Base-by-base conservation (phyloP, 2,888 invertebrate species). In the Meghimatium bilineatum region DNA sequence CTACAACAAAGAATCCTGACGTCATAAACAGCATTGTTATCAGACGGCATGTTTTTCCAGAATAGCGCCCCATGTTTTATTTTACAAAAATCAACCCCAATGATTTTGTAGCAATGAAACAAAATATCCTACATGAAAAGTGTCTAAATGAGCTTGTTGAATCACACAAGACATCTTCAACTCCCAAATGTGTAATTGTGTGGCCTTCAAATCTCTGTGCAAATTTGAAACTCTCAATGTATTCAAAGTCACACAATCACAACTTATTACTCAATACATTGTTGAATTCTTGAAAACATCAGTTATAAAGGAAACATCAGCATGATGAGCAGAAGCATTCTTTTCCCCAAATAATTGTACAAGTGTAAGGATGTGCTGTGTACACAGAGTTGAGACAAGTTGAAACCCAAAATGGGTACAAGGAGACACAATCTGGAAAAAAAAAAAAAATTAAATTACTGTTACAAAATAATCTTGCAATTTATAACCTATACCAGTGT, bases 1-100 rank as follows among this genome's bases (percentile, higher is more conserved):
- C 99, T 91, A 99, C 97, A 90, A 99, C 95, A 94, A 99, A 99
- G 95, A 98, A 99, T 86, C 96, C 95, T 56, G 97, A 96, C 3
- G 98, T 99, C 93, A 99, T 95, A 95, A 96, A 96, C 94, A 99
- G 95, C 98, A 99, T 99, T 82, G 97, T 87, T 79, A 92, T 84
- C 74, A 94, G 91, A 26, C 93, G 92, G 87, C 92, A 93, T 44
- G 93, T 92, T 87, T 93, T 93, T 10, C 93, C 91, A 8, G 87
- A 87, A 86, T 90, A 92, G 60, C 89, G 87, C 10, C 90, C 90
- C 91, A 91, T 90, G n/a, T 29, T 52, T 32, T 5, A n/a, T 71
- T 36, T 36, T 38, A 3, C 3, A 14, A 56, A 44, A 8, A 44
- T 44, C 44, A 44, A n/a, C 56, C 20, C 20, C 56, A 20, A 56